Evolutionary conservation across 2,797 vertebrate genomes (phyloP).

Genomic region (Gymnopithys bicolor): DNA sequence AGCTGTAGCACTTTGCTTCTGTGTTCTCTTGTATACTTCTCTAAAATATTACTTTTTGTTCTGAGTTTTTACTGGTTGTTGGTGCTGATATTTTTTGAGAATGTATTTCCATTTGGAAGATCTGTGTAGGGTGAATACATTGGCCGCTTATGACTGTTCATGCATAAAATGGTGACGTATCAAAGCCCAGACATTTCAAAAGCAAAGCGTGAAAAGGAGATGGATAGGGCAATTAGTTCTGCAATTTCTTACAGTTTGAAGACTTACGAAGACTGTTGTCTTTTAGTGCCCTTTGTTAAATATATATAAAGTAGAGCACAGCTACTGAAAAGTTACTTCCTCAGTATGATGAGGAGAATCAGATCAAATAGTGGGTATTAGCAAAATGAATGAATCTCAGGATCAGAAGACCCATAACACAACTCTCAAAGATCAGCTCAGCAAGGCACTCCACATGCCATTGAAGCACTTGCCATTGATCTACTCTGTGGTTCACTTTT

Average conservation of each 20-base stretch:
- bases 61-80: neutral
- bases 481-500: neutral
- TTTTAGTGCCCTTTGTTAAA: neutral
- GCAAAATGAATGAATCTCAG: neutral
- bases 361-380: neutral
- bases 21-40: neutral
- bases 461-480: neutral
- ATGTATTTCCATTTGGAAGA: neutral
- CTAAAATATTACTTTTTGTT: neutral
- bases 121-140: neutral
- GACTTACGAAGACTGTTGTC: neutral
- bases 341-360: neutral
- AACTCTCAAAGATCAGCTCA: neutral
- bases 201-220: neutral
- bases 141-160: constrained; percentile 15
- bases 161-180: constrained; percentile 24
- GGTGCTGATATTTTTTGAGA: neutral
- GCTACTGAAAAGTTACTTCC: neutral
- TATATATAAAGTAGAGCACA: neutral
- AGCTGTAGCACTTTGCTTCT: neutral
- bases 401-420: neutral
- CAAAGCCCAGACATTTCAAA: constrained; percentile 16
- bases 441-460: neutral
- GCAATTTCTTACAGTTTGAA: neutral
- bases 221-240: neutral